Base-by-base conservation (phyloP, 2,113 vertebrate genomes). In the Ochotona princeps region DNA sequence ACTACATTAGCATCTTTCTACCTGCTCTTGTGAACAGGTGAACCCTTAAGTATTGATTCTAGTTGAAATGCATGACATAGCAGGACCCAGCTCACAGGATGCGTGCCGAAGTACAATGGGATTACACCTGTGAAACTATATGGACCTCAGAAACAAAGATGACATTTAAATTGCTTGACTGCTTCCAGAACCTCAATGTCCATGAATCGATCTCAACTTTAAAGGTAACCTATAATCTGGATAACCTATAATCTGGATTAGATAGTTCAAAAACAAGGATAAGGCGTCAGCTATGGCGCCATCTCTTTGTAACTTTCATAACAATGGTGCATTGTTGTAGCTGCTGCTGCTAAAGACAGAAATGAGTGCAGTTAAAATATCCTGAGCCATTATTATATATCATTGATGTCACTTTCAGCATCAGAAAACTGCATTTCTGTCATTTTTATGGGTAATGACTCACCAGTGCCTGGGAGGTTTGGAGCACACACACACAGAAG, bases 351-450 rank as follows among this genome's bases (percentile, higher is more conserved):
- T n/a, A n/a, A n/a, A 0, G 0, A 85, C 83, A 89, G 82, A 93
- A 89, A 74, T 7, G 49, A 84, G 35, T 12, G 1, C 67, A 87
- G 67, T 23, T 74, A 26, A 94, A 84, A 91, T 87, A 94, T 84
- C 38, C 35, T 2, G 38, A 93, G 88, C 91, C 89, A 82, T 94
- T 83, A 91, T 91, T 97, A 94, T 86, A 87, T 78, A 91, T 94
- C 90, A 95, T 93, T 91, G 92, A 94, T 92, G 94, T 96, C 89
- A 96, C 79, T 92, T 83, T 84, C 89, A 87, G 87, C 93, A 92
- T 60, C 83, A 54, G 93, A 65, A 96, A 95, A 76, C 83, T 93
- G 89, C 91, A 89, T 93, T 94, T 87, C 93, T 89, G 93, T 92
- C 87, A 75, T 87, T 87, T 83, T 84, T 87, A 73, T 84, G 65